A percentile compares a stretch with the other conserved stretches of the same genome.
phyloP scores from a whole-genome alignment of 2,888 invertebrate species.

The Macaria notata region DNA sequence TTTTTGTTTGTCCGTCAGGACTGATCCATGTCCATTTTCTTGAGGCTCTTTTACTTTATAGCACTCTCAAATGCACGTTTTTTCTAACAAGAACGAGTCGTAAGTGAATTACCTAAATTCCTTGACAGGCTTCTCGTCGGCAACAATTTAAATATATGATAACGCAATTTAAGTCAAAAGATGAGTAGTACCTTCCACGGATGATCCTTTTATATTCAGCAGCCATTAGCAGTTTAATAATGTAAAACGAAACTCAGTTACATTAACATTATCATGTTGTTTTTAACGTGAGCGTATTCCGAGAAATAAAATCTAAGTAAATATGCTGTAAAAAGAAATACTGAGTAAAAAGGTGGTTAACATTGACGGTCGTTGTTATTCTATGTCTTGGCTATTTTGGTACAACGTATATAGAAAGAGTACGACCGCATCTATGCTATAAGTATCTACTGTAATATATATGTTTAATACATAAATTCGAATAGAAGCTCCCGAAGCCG shows the following conservation, averaged over 20 bases:
- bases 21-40: too few species aligned
- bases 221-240: constrained; percentile 43
- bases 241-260: constrained; percentile 26
- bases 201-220: constrained; percentile 52
- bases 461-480: neutral
- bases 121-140: constrained; percentile 28
- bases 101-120: constrained; percentile 33
- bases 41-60: neutral
- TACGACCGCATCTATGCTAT: too few species aligned
- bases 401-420: too few species aligned
- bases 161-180: constrained; percentile 55
- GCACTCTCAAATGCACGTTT: constrained; percentile 3
- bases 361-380: too few species aligned
- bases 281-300: neutral
- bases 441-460: too few species aligned
- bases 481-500: neutral
- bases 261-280: constrained; percentile 6
- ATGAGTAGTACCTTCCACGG: constrained; percentile 52
- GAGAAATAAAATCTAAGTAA: neutral
- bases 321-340: neutral
- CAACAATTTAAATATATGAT: constrained; percentile 45
- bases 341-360: neutral
- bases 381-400: too few species aligned
- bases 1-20: too few species aligned
- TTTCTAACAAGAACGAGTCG: constrained; percentile 10